These are phyloP conservation scores for Agonopterix subpropinquella DNA, from an alignment of 2,888 invertebrate genomes.

Conservation along the genomic window DNA sequence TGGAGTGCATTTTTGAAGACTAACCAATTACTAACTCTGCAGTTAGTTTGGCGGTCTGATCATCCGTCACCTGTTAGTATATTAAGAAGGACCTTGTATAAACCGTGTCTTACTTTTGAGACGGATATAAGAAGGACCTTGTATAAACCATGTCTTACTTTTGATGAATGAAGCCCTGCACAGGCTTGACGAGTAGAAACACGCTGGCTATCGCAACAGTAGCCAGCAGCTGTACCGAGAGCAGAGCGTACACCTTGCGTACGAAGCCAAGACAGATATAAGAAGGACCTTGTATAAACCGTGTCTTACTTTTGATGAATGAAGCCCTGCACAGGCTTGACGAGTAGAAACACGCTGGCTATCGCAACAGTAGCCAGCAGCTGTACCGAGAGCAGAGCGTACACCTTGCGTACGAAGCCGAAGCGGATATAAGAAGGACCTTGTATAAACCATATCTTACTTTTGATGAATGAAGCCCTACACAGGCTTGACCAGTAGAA, in stretches of 20 bases:
- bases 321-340: constrained; percentile 77
- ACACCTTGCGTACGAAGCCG: constrained; percentile 90
- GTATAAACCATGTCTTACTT: constrained; percentile 67
- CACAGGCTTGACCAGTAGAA: constrained; percentile 77
- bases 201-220: constrained; percentile 79
- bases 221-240: constrained; percentile 84
- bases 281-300: too few species aligned
- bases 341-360: constrained; percentile 77
- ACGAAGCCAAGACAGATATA: constrained; percentile 89
- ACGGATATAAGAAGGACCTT: not conserved
- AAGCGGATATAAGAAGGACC: constrained; percentile 44
- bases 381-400: constrained; percentile 86
- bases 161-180: constrained; percentile 78
- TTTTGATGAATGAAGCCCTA: constrained; percentile 79
- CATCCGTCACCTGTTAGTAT: too few species aligned
- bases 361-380: constrained; percentile 82
- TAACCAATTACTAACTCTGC: too few species aligned
- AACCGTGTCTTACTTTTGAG: constrained; percentile 77
- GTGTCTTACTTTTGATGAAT: constrained; percentile 79
- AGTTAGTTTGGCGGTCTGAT: too few species aligned
- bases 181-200: constrained; percentile 77
- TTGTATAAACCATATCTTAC: constrained; percentile 49
- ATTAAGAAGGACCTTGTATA: too few species aligned
- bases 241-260: constrained; percentile 89
- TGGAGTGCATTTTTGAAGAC: too few species aligned